Evolutionary conservation across 2,797 vertebrate species (phyloP), one percentile per base, ranked within the genome.

Genomic region (Anabacerthia variegaticeps): DNA sequence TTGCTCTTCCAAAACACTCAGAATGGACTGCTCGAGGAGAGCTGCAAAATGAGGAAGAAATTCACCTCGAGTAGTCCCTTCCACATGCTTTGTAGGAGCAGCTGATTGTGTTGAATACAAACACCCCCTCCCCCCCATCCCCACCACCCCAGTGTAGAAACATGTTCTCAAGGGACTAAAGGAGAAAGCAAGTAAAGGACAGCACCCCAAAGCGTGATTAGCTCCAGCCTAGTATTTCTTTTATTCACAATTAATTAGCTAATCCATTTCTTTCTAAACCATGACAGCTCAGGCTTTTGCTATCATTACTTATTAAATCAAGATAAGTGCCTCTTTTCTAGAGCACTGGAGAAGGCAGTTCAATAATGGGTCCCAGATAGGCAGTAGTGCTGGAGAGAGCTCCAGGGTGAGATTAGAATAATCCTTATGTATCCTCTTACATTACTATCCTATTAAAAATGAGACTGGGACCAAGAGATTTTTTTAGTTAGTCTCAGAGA

Each of bases 321-420:
- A 96, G 93, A 92, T 94, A 94, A 95, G 81, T 72, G 82, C 27
- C 49, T 88, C 36, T 92, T 95, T 95, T 95, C 93, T 96, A 39
- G 96, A 96, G 84, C 43, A 49, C 41, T 68, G 15, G 59, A 73
- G 32, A 94, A 95, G 56, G 62, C 61, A 76, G 48, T 68, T 92
- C 61, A 66, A 5, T 95, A 95, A 88, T 26, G 27, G 84, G 21
- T n/a, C 83, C 65, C 88, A 92, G 93, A 77, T 1, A 95, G 74
- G 81, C 78, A 80, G 59, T 28, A 66, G 85, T 39, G 55, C 80
- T 95, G 30, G 72, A 94, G n/a, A 61, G 85, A 93, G 79, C 95
- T 95, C 48, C 84, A 88, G 95, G 89, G 76, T 63, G 27, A 65
- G 95, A 96, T 97, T 96, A 95, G 85, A 61, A 75, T 92, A 95